Percentiles rank a stretch among this genome's conserved stretches.
These are phyloP conservation scores for Rapana venosa DNA, from an alignment of 2,888 invertebrate genomes.

Conservation along the genomic window DNA sequence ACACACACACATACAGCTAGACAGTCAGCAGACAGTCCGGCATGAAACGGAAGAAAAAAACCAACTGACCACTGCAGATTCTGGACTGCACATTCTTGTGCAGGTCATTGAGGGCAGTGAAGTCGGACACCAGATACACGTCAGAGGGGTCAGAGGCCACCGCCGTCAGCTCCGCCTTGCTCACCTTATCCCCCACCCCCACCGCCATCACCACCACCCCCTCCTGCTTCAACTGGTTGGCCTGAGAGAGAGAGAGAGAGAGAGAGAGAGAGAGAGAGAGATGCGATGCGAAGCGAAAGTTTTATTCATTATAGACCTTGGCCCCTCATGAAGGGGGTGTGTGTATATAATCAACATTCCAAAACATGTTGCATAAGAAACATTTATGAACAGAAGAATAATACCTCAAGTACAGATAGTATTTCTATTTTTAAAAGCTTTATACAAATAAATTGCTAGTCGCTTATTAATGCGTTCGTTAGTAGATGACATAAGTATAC, in stretches of 20 bases:
- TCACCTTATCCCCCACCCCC: conserved; percentile 57
- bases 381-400: too few relatives aligned
- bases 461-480: too few relatives aligned
- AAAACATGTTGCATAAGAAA: too few relatives aligned
- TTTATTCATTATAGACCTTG: too few relatives aligned
- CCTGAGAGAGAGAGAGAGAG: not conserved
- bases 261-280: not conserved
- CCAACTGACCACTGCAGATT: conserved; percentile 39
- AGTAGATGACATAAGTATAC: too few relatives aligned
- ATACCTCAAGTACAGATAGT: too few relatives aligned
- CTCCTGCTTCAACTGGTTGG: conserved; percentile 35
- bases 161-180: conserved; percentile 55
- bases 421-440: too few relatives aligned
- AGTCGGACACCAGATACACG: conserved; percentile 40
- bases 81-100: conserved; percentile 34
- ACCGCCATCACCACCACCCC: conserved; percentile 55
- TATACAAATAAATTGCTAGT: too few relatives aligned
- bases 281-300: too few relatives aligned
- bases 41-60: not conserved
- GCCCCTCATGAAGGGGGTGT: too few relatives aligned
- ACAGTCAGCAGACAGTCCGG: not conserved
- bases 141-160: conserved; percentile 46
- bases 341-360: too few relatives aligned
- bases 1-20: not conserved
- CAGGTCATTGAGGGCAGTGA: conserved; percentile 28